Percentiles rank a stretch among this genome's conserved stretches.
These are phyloP conservation scores for Penelope pileata DNA, from an alignment of 2,113 vertebrate genomes.

Conservation along the genomic window DNA sequence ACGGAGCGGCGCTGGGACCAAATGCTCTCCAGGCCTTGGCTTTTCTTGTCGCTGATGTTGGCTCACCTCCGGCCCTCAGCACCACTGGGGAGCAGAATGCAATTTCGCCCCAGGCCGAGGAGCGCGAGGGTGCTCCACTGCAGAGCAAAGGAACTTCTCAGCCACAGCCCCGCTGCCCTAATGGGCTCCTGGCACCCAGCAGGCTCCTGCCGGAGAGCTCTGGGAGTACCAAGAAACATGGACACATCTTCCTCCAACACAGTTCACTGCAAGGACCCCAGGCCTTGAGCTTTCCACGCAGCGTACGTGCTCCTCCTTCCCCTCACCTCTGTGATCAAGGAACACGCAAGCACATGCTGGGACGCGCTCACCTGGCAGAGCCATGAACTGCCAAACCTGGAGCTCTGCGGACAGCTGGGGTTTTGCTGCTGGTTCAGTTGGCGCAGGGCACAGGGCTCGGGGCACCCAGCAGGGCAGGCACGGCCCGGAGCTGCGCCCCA, in stretches of 20 bases:
- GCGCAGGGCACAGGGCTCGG: no score
- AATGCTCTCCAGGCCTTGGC: background rate
- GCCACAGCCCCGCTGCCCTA: no score
- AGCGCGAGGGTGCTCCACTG: background rate
- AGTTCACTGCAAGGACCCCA: background rate
- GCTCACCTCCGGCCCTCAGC: background rate
- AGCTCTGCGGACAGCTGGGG: no score
- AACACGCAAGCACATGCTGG: background rate
- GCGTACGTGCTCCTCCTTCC: background rate
- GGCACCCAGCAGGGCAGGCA: no score
- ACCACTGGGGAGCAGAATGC: background rate
- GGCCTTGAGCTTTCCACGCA: background rate
- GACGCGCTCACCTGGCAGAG: background rate
- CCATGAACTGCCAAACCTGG: background rate
- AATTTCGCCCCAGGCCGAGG: background rate
- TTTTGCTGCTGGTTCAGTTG: no score
- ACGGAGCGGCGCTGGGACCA: background rate
- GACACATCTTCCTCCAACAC: rapidly evolving
- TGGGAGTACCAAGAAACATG: background rate
- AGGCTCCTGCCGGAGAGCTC: rapidly evolving
- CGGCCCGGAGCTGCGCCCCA: no score
- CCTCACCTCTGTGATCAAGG: background rate
- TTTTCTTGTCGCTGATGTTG: background rate
- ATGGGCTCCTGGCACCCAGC: background rate
- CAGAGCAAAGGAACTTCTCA: background rate